Base-by-base conservation (phyloP, 2,113 vertebrate species). In the Melanostigma gelatinosum region DNA sequence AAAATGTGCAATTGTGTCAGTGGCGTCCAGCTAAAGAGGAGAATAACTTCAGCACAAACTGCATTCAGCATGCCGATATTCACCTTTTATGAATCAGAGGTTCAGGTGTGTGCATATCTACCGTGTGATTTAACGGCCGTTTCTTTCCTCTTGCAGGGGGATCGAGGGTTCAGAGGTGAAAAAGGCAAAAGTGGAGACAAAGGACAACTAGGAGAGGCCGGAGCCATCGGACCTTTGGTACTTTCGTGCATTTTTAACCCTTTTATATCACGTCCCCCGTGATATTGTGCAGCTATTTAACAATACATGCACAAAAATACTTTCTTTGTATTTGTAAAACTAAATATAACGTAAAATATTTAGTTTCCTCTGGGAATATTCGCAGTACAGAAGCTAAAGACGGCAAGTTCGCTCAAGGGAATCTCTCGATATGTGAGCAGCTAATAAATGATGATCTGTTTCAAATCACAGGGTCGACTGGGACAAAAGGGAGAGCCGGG, bases 401-500 rank as follows among this genome's bases (percentile, higher is more conserved):
- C 44, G 12, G 4, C 1, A 44, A 50, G 18, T 50, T 50, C 16
- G 20, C 48, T 50, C 16, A 20, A 50, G 48, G 18, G 6, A 50
- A 50, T 50, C 48, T 20, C 1, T 42, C 3, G 61, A 58, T 4
- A 36, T 38, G 15, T 38, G 1, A 72, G 11, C 8, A 38, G 29
- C 8, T 54, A 2, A 62, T 46, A 27, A 62, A 75, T 46, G 15
- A 15, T 18, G 0, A 70, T 46, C 52, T 85, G 15, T 72, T 72
- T 87, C 20, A n/a, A 65, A 58, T 79, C 27, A 46, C 87, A 97
- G 97, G 97, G 96, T 40, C 84, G 60, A 87, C 69, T 18, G 38
- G 96, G 96, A 87, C 85, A 87, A 42, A 98, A 97, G 81, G 97
- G 96, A 60, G 95, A 98, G 36, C 60, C 92, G 32, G 96, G 96